Evolutionary conservation across 2,888 invertebrate species (phyloP).

Genomic region (Agrilus biguttatus): DNA sequence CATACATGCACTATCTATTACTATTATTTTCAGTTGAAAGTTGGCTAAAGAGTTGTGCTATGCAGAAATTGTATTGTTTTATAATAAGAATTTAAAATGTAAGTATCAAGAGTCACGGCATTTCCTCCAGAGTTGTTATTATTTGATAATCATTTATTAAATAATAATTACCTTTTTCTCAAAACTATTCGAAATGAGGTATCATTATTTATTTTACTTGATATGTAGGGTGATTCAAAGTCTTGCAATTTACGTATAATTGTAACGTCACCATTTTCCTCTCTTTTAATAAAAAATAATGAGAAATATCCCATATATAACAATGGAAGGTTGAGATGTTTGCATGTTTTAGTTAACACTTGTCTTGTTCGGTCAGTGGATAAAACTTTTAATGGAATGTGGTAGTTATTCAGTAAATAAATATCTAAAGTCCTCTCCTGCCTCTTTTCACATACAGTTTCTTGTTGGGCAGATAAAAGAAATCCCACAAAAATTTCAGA

Average conservation of each 20-base stretch:
- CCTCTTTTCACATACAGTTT: constrained; percentile 54
- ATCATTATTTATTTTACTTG: constrained; percentile 65
- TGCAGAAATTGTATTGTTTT: too few relatives aligned
- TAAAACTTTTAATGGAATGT: constrained; percentile 64
- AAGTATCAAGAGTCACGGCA: too few relatives aligned
- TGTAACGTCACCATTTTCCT: constrained; percentile 52
- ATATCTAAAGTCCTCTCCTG: constrained; percentile 65
- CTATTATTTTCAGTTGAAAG: too few relatives aligned
- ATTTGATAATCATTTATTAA: too few relatives aligned
- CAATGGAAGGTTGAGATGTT: constrained; percentile 64
- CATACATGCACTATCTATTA: too few relatives aligned
- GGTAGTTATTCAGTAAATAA: constrained; percentile 74
- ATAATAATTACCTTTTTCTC: constrained; percentile 56
- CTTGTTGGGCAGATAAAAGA: constrained; percentile 82
- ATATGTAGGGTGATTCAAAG: constrained; percentile 94
- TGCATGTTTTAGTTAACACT: constrained; percentile 69
- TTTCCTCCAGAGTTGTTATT: too few relatives aligned
- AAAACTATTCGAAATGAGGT: constrained; percentile 59
- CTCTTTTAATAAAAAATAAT: constrained; percentile 71
- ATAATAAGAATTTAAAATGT: too few relatives aligned
- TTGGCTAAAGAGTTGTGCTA: too few relatives aligned
- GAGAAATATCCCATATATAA: constrained; percentile 80
- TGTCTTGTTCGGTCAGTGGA: constrained; percentile 75
- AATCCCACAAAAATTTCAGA: constrained; percentile 76
- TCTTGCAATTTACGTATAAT: constrained; percentile 84